phyloP scores from a whole-genome alignment of 2,797 vertebrate species.

The Rhinogobio ventralis region DNA sequence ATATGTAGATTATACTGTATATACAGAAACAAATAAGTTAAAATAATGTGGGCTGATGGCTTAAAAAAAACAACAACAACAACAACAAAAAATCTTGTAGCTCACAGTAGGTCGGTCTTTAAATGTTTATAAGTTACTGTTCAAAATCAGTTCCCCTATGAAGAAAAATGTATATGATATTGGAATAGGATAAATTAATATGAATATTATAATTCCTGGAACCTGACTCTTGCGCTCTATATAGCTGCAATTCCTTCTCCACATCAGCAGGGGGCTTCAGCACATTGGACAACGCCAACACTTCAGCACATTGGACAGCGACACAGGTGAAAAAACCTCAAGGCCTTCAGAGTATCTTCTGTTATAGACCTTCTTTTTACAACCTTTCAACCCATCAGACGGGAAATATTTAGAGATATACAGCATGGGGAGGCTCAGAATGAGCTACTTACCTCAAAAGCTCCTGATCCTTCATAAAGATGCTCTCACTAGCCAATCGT shows the following conservation, averaged over 20 bases:
- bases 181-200: background rate
- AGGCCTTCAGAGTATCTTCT: background rate
- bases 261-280: constrained; percentile 42
- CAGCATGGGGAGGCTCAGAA: background rate
- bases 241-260: constrained; percentile 21
- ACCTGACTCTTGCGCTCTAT: background rate
- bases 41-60: background rate
- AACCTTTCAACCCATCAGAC: background rate
- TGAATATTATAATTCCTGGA: background rate
- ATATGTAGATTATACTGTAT: background rate
- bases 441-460: background rate
- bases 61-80: background rate
- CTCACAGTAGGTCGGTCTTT: background rate
- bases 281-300: constrained; percentile 18
- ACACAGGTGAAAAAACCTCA: background rate
- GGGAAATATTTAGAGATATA: background rate
- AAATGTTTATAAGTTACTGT: background rate
- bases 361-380: background rate
- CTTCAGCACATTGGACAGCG: constrained; percentile 4
- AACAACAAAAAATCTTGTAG: background rate
- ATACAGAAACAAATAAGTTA: no score
- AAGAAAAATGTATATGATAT: background rate
- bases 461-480: background rate
- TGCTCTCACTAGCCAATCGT: background rate
- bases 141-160: background rate